phyloP scores from a whole-genome alignment of 2,888 invertebrate species.

The Drosophila diplacantha region DNA sequence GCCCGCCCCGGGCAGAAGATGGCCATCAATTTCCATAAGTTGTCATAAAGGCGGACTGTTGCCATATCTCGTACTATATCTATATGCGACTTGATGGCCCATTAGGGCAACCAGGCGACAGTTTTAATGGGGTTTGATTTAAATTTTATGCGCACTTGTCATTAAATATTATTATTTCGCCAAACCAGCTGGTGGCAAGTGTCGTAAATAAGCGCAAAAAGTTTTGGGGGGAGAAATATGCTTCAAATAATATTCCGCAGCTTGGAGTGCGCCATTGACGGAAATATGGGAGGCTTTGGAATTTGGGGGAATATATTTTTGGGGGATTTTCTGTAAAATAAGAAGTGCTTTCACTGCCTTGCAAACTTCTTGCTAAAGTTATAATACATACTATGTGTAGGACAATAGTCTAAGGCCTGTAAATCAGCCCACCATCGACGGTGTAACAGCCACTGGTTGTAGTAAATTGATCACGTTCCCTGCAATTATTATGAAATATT shows the following conservation, averaged over 20 bases:
- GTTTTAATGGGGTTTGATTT: conserved; percentile 63
- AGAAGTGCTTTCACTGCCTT: too few relatives aligned
- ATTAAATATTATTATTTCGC: conserved; percentile 59
- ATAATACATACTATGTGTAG: not conserved
- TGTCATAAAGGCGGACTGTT: conserved; percentile 65
- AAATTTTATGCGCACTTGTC: conserved; percentile 62
- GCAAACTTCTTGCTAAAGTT: too few relatives aligned
- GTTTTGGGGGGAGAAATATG: conserved; percentile 3
- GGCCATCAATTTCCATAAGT: conserved; percentile 70
- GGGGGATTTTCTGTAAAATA: not conserved
- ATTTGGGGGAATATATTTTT: not conserved
- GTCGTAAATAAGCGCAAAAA: conserved; percentile 22
- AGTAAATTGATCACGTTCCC: conserved; percentile 14
- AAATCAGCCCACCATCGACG: not conserved
- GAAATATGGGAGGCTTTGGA: not conserved
- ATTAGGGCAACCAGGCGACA: conserved; percentile 54
- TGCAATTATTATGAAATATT: conserved; percentile 34
- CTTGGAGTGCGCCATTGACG: not conserved
- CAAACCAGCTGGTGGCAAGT: conserved; percentile 52
- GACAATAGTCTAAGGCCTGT: too few relatives aligned
- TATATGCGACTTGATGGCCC: conserved; percentile 42
- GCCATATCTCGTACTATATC: conserved; percentile 36
- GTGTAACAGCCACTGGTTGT: not conserved
- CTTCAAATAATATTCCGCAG: not conserved
- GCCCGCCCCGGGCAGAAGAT: conserved; percentile 34